phyloP scores from a whole-genome alignment of 2,113 vertebrate genomes.

The Heterocephalus glaber region DNA sequence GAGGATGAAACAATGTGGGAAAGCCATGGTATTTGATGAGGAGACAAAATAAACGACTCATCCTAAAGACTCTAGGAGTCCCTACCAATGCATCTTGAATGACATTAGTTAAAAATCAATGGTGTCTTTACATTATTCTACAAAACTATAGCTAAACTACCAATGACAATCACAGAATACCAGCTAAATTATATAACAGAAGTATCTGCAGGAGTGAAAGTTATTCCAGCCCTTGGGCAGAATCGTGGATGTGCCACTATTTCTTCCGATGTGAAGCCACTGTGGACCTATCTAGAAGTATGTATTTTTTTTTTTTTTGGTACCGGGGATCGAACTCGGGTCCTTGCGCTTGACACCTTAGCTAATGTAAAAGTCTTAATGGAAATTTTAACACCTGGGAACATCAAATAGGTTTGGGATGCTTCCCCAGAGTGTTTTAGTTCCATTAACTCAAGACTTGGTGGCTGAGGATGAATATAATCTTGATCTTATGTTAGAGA shows the following conservation, averaged over 20 bases:
- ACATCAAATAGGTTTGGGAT: slow-evolving; percentile 54
- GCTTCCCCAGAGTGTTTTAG: slow-evolving; percentile 60
- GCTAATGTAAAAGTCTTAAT: slow-evolving; percentile 56
- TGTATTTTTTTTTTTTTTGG: slow-evolving; percentile 66
- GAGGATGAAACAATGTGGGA: background rate
- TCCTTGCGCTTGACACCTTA: slow-evolving; percentile 41
- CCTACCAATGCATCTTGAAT: background rate
- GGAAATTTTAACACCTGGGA: slow-evolving; percentile 35
- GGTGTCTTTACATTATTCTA: background rate
- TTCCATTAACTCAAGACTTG: slow-evolving; percentile 73
- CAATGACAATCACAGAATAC: background rate
- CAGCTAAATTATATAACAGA: background rate
- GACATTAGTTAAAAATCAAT: slow-evolving; percentile 27
- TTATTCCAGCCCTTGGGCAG: background rate
- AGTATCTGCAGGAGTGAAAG: background rate
- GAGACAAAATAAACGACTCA: background rate
- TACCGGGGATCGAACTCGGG: too few relatives aligned
- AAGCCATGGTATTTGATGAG: background rate
- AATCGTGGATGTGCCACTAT: background rate
- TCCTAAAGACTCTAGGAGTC: background rate
- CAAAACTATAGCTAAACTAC: background rate
- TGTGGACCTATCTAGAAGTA: slow-evolving; percentile 4
- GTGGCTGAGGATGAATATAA: slow-evolving; percentile 60
- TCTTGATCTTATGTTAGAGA: slow-evolving; percentile 63
- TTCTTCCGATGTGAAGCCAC: background rate